phyloP scores from a whole-genome alignment of 1,140 invertebrate species.

The Orchesella cincta region DNA sequence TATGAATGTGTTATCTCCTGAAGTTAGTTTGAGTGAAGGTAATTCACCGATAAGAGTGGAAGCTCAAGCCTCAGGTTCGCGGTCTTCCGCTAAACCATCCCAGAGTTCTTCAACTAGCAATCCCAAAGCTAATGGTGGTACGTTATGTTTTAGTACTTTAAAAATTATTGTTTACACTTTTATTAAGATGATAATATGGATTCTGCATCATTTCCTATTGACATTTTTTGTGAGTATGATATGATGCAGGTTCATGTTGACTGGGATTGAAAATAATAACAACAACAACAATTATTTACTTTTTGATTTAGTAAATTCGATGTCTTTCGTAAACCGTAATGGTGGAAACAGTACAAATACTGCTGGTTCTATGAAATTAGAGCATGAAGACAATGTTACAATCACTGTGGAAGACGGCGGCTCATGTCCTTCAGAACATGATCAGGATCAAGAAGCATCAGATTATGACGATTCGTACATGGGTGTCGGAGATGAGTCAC shows the following conservation, averaged over 20 bases:
- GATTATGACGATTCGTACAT: conserved; percentile 43
- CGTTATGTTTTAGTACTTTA: no score
- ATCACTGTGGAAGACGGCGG: conserved; percentile 32
- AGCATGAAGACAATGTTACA: conserved; percentile 43
- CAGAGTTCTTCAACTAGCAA: conserved; percentile 3
- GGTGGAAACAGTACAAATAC: conserved; percentile 15
- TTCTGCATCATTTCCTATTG: no score
- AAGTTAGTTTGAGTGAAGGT: conserved; percentile 50
- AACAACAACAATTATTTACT: not conserved
- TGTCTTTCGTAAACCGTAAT: conserved; percentile 24
- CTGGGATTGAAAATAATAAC: no score
- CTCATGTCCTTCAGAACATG: conserved; percentile 27
- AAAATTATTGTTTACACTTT: no score
- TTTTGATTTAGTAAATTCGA: not conserved
- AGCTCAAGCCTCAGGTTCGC: conserved; percentile 37
- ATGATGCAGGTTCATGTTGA: no score
- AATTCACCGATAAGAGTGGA: conserved; percentile 49
- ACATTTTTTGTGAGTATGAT: no score
- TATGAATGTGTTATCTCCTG: conserved; percentile 49
- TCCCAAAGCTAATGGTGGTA: conserved; percentile 15
- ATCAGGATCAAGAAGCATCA: conserved; percentile 37
- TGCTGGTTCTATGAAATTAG: conserved; percentile 38
- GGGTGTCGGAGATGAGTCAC: conserved; percentile 26
- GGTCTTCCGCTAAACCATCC: conserved; percentile 5
- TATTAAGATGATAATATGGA: no score